Base-by-base conservation (phyloP, 1,140 invertebrate species). In the Drosophila tani region DNA sequence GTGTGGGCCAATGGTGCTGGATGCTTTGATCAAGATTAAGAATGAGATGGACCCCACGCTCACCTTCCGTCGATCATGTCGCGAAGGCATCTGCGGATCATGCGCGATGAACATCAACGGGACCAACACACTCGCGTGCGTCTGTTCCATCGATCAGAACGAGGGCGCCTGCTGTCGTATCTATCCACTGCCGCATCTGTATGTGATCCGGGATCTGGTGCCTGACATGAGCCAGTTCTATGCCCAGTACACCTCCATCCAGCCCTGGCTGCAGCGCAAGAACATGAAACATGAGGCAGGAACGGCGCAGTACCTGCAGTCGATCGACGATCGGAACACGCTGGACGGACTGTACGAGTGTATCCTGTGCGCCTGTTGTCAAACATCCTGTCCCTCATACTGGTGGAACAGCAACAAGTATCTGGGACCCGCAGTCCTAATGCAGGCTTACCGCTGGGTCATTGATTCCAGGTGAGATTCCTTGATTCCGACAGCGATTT, bases 51-150 rank as follows among this genome's bases (percentile, higher is more conserved):
- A 99, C 93, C 97, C 98, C 1, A 99, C 98, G 1, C 94, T 99
- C 63, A 98, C 98, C 9, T 99, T 99, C 92, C 94, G 98, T 56
- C 95, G 98, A 49, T 99, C 98, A 2, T 99, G 98, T 86, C 95
- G 98, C 51, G 98, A 99, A 93, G 97, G 98, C 21, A 99, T 99
- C 79, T 99, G 99, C 93, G 99, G 99, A 19, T 99, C 98, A 5
- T 99, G 99, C 94, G 96, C 98, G 8, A 99, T 99, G 99, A 99
- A 99, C 93, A 99, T 99, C 93, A 96, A 96, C 77, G 99, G 99
- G 41, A 94, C 95, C 2, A 99, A 99, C 93, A 99, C 98, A 0
- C 94, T 99, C 6, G 98, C 99, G 51, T 99, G 98, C 92, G 75
- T 80, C 5, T 35, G 65, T 9, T 19, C 73, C 2, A 91, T 91